phyloP scores from a whole-genome alignment of 2,888 invertebrate genomes.

The Brenthis hecate region DNA sequence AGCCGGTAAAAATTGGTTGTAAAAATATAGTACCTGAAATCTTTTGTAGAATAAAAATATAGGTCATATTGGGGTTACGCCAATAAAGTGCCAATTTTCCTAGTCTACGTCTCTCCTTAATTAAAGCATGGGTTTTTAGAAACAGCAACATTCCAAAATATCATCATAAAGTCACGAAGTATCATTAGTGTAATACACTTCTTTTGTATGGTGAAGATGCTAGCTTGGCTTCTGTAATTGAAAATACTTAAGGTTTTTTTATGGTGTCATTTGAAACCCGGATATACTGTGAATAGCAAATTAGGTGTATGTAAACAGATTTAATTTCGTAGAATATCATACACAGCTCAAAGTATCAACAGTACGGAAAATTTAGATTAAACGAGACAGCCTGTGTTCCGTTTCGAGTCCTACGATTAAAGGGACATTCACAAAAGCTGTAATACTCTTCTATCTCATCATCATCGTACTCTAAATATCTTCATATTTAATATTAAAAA shows the following conservation, averaged over 20 bases:
- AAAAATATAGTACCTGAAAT: too few relatives aligned
- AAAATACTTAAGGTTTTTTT: background rate
- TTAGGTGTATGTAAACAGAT: conserved; percentile 43
- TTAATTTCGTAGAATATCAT: conserved; percentile 49
- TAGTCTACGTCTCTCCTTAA: too few relatives aligned
- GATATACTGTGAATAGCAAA: background rate
- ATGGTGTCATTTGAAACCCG: background rate
- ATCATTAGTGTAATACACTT: too few relatives aligned
- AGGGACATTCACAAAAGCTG: conserved; percentile 31
- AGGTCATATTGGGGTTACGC: too few relatives aligned
- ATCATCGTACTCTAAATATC: background rate
- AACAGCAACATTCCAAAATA: too few relatives aligned
- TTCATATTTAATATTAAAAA: background rate
- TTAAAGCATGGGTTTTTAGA: too few relatives aligned
- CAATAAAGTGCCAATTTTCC: too few relatives aligned
- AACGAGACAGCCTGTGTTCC: conserved; percentile 61
- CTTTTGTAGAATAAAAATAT: too few relatives aligned
- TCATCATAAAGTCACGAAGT: too few relatives aligned
- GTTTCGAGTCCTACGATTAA: conserved; percentile 46
- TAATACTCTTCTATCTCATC: background rate
- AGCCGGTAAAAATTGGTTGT: too few relatives aligned
- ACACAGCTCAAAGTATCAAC: conserved; percentile 50
- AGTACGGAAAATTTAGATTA: conserved; percentile 69
- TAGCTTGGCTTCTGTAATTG: background rate
- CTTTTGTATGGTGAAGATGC: too few relatives aligned